A percentile compares a stretch with the other conserved stretches of the same genome.
phyloP scores from a whole-genome alignment of 2,888 invertebrate genomes.

The Polyommatus iphigenia region DNA sequence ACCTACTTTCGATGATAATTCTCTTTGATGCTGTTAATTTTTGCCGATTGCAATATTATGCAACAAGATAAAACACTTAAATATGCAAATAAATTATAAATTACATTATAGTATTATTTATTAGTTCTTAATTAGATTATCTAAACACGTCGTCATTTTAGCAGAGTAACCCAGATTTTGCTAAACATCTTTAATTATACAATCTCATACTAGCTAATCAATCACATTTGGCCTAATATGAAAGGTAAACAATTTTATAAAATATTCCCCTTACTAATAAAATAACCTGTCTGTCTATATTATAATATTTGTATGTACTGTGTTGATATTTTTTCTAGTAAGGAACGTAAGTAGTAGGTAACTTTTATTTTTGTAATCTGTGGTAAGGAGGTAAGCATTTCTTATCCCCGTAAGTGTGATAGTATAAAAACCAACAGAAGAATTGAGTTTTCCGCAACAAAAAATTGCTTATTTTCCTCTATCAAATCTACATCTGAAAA shows the following conservation, averaged over 20 bases:
- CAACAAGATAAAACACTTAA: background rate
- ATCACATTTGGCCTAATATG: background rate
- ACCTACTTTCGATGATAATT: no score
- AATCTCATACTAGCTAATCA: background rate
- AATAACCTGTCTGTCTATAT: background rate
- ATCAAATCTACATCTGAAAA: no score
- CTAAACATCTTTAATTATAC: background rate
- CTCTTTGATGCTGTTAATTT: background rate
- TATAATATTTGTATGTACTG: no score
- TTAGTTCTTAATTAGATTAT: constrained; percentile 22
- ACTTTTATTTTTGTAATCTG: no score
- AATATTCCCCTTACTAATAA: background rate
- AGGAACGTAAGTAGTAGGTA: no score
- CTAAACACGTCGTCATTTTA: background rate
- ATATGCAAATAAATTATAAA: constrained; percentile 2
- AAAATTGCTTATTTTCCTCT: no score
- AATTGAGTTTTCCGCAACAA: no score
- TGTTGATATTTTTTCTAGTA: no score
- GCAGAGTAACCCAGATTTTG: constrained; percentile 10
- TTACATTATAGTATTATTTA: background rate
- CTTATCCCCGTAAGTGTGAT: no score
- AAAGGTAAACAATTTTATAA: no score
- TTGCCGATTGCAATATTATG: background rate
- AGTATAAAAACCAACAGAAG: no score
- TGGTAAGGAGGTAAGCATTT: no score